Evolutionary conservation across 2,113 vertebrate species (phyloP).

Genomic region (Rhynchomys soricoides): DNA sequence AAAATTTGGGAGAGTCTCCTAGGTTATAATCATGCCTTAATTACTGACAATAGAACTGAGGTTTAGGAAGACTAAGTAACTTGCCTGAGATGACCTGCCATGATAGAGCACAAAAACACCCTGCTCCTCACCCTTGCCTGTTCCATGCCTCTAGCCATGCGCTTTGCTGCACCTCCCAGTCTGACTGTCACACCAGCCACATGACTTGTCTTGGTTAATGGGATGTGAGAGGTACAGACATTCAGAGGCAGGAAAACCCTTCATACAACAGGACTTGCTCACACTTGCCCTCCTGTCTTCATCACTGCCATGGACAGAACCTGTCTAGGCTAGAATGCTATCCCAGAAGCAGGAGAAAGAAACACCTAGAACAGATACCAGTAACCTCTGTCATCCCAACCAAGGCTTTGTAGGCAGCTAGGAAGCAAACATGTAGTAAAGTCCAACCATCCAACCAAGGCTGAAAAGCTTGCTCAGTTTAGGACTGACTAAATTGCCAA

Average conservation of each 20-base stretch:
- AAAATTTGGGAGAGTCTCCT: not conserved
- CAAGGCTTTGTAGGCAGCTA: not conserved
- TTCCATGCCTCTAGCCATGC: not conserved
- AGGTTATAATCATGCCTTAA: not conserved
- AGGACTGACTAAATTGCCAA: not conserved
- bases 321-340: not conserved
- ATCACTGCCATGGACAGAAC: not conserved
- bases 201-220: not conserved
- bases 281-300: not conserved
- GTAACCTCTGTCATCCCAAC: not conserved
- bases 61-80: not conserved
- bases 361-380: not conserved
- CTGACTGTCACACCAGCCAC: not conserved
- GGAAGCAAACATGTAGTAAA: not conserved
- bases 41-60: slow-evolving; percentile 24
- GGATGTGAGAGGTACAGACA: not conserved
- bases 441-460: not conserved
- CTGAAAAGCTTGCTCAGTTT: not conserved
- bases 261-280: not conserved
- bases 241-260: not conserved
- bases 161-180: not conserved
- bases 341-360: not conserved
- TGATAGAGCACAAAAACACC: not conserved
- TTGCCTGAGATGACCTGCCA: not conserved
- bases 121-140: not conserved